phyloP scores from a whole-genome alignment of 2,888 invertebrate genomes.

The Orthonevra nobilis region DNA sequence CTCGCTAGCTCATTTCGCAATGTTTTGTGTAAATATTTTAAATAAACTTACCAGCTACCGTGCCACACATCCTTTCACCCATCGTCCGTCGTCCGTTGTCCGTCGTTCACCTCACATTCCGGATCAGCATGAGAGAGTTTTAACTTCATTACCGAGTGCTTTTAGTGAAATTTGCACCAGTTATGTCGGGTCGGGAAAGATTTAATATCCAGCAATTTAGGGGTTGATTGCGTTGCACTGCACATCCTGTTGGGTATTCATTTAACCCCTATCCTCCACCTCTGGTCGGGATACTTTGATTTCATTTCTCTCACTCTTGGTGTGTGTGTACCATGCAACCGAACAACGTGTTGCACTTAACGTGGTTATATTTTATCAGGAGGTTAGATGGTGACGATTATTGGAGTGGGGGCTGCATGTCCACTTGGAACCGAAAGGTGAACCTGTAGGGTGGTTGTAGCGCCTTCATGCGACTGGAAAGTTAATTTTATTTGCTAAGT shows the following conservation, averaged over 20 bases:
- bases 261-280: conserved; percentile 8
- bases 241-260: conserved; percentile 26
- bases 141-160: conserved; percentile 63
- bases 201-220: conserved; percentile 62
- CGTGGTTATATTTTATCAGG: conserved; percentile 54
- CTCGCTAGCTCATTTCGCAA: conserved; percentile 33
- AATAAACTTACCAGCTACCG: conserved; percentile 47
- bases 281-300: conserved; percentile 4
- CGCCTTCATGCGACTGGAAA: background rate
- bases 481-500: conserved; percentile 69
- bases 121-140: conserved; percentile 56
- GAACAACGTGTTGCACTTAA: conserved; percentile 68
- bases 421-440: too few species aligned
- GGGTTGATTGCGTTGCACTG: conserved; percentile 60
- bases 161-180: conserved; percentile 65
- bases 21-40: conserved; percentile 68
- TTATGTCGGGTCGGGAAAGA: conserved; percentile 56
- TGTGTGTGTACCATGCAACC: conserved; percentile 21
- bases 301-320: background rate
- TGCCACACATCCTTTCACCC: background rate
- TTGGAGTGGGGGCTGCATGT: too few species aligned
- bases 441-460: conserved; percentile 45
- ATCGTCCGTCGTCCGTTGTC: too few species aligned
- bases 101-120: background rate
- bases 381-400: too few species aligned